Evolutionary conservation across 2,113 vertebrate species (phyloP).

Genomic region (Aphyosemion australe): DNA sequence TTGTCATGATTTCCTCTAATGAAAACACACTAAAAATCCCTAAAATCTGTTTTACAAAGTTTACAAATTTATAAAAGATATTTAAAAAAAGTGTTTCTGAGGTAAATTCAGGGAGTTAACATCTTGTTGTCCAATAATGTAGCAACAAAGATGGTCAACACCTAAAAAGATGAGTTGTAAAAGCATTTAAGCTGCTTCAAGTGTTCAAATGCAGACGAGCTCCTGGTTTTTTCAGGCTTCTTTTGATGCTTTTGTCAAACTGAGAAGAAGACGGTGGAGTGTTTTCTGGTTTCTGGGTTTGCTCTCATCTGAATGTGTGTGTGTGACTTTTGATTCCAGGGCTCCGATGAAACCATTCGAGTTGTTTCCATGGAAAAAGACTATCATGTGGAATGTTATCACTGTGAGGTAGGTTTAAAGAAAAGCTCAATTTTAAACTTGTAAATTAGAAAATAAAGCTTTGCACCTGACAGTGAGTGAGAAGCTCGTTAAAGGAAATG

Average conservation of each 20-base stretch:
- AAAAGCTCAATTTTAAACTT: background rate
- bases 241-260: conserved; percentile 23
- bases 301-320: conserved; percentile 17
- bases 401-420: conserved; percentile 86
- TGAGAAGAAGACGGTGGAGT: background rate
- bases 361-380: conserved; percentile 98
- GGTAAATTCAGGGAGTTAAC: background rate
- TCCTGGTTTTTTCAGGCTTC: background rate
- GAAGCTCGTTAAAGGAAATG: conserved; percentile 47
- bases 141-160: background rate
- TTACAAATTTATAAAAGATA: too few species aligned
- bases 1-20: too few species aligned
- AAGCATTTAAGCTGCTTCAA: too few species aligned
- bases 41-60: too few species aligned
- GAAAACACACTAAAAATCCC: too few species aligned
- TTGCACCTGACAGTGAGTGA: conserved; percentile 22
- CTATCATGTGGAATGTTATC: conserved; percentile 95
- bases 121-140: background rate
- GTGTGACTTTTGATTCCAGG: conserved; percentile 76
- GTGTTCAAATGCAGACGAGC: too few species aligned
- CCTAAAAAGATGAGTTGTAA: background rate
- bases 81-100: too few species aligned
- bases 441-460: background rate
- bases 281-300: background rate
- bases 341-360: conserved; percentile 94